Evolutionary conservation across 2,113 vertebrate genomes (phyloP).

Genomic region (Piprites chloris): DNA sequence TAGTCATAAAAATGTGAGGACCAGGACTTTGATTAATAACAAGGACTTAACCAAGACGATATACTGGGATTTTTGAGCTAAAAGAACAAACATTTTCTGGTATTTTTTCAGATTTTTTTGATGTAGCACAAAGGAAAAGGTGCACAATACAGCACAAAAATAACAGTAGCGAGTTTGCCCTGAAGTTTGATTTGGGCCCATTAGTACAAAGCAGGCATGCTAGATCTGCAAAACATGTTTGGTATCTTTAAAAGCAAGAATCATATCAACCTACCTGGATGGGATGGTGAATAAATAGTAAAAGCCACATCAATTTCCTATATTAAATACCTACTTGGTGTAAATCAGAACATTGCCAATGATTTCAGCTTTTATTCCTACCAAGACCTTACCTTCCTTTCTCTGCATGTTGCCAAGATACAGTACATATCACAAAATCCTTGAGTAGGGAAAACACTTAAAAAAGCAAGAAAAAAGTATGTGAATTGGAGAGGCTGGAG

Average conservation of each 20-base stretch:
- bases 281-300: not conserved
- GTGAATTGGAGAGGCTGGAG: not conserved
- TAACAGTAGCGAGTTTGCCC: not conserved
- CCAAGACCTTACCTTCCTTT: not conserved
- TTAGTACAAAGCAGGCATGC: not conserved
- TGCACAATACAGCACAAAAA: not conserved
- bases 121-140: not conserved
- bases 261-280: not conserved
- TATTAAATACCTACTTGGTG: not conserved
- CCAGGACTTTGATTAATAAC: not conserved
- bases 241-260: not conserved
- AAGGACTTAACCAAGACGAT: not conserved
- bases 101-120: not conserved
- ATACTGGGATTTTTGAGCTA: not conserved
- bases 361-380: not conserved
- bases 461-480: not conserved
- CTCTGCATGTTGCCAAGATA: not conserved
- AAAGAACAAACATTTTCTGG: not conserved
- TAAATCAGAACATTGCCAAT: not conserved
- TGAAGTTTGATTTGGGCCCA: not conserved
- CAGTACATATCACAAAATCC: not conserved
- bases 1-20: not conserved
- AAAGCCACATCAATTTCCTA: not conserved
- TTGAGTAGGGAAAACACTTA: not conserved
- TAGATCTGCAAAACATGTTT: not conserved